phyloP scores from a whole-genome alignment of 2,797 vertebrate species.

The Erpetoichthys calabaricus region DNA sequence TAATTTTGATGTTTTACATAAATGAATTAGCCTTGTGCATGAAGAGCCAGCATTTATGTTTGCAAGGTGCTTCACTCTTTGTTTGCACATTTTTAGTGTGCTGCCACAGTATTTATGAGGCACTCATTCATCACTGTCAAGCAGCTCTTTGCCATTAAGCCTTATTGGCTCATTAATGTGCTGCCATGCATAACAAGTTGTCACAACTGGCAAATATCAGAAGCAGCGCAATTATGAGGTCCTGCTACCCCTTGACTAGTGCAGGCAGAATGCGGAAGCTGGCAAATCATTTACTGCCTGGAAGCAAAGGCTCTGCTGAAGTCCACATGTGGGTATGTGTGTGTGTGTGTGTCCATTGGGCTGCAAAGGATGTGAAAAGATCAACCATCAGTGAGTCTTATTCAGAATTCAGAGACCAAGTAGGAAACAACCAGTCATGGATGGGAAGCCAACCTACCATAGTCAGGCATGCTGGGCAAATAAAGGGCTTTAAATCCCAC shows the following conservation, averaged over 20 bases:
- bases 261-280: no score
- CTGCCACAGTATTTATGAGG: background rate
- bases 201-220: background rate
- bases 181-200: background rate
- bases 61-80: background rate
- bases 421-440: no score
- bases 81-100: background rate
- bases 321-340: no score
- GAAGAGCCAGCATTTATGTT: background rate
- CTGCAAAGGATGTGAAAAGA: no score
- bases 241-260: background rate
- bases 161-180: background rate
- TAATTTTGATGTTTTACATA: background rate
- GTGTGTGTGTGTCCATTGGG: no score
- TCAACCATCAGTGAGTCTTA: no score
- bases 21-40: background rate
- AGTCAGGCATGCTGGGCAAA: background rate
- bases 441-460: background rate
- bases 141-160: background rate
- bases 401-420: no score
- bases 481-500: no score
- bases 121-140: conserved; percentile 1
- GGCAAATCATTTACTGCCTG: no score
- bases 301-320: no score
- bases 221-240: background rate